phyloP scores from a whole-genome alignment of 30 jellyfish, hydroid and myxozoan species.

The Calvadosia cruxmelitensis region DNA sequence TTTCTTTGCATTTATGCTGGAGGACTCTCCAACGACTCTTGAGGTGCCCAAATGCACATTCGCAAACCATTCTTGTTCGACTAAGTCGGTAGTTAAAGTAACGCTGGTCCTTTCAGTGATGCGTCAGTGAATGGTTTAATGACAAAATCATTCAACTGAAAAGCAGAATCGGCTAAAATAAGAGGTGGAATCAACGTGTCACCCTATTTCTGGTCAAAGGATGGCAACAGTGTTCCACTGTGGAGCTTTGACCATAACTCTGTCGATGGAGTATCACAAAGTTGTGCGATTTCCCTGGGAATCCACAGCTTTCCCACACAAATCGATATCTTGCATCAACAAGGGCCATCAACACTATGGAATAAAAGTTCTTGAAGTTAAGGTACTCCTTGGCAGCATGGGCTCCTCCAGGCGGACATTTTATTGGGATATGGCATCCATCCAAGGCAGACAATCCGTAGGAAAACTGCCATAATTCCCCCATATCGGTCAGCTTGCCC shows the following conservation, averaged over 20 bases:
- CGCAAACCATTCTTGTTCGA: slow-evolving; percentile 18
- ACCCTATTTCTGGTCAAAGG: background rate
- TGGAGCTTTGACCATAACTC: slow-evolving; percentile 3
- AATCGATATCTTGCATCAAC: too few relatives aligned
- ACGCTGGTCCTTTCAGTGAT: slow-evolving; percentile 15
- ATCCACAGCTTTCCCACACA: slow-evolving; percentile 41
- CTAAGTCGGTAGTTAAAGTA: slow-evolving; percentile 29
- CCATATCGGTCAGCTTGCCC: slow-evolving; percentile 19
- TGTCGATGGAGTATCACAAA: slow-evolving; percentile 25
- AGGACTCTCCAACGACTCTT: slow-evolving; percentile 23
- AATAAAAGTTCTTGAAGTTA: slow-evolving; percentile 23
- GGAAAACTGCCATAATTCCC: slow-evolving; percentile 27
- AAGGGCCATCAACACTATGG: slow-evolving; percentile 27
- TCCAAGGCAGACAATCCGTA: slow-evolving; percentile 16
- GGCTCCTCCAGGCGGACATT: slow-evolving; percentile 31
- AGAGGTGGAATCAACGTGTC: slow-evolving; percentile 5
- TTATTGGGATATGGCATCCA: slow-evolving; percentile 31
- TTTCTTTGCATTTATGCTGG: slow-evolving; percentile 20
- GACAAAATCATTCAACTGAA: slow-evolving; percentile 19
- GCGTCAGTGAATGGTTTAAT: slow-evolving; percentile 28
- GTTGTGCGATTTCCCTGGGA: slow-evolving; percentile 36
- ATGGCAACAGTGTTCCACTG: slow-evolving; percentile 17
- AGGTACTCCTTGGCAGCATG: slow-evolving; percentile 32
- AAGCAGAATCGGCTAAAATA: slow-evolving; percentile 32
- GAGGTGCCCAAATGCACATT: slow-evolving; percentile 37